Percentiles rank a stretch among this genome's conserved stretches.
Conservation (phyloP, 2,797 vertebrate genomes). For the Sebastes elongatus region DNA sequence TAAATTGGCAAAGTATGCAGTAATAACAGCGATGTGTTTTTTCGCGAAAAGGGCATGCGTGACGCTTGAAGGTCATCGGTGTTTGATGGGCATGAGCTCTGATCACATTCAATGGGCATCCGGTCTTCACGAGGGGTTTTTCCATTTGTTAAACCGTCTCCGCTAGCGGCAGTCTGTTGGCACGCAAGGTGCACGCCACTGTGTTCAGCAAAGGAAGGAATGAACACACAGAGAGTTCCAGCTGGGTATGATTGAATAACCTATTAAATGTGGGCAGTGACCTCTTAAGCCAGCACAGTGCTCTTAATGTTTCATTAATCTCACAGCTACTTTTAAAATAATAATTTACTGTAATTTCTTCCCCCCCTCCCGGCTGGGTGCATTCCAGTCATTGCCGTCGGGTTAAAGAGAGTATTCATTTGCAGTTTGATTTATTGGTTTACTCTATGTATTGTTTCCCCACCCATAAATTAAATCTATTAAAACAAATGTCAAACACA, state of each 20-base stretch:
- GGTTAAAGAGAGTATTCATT: constrained; percentile 70
- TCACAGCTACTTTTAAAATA: constrained; percentile 75
- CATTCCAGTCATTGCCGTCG: constrained; percentile 57
- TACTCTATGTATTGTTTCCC: constrained; percentile 64
- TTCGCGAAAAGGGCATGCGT: neutral
- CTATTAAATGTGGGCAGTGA: constrained; percentile 80
- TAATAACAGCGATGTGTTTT: neutral
- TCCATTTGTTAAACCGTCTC: constrained; percentile 32
- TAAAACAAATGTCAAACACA: constrained; percentile 81
- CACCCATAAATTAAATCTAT: constrained; percentile 73
- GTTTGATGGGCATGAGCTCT: constrained; percentile 8
- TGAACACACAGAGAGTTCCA: constrained; percentile 49
- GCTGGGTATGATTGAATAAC: constrained; percentile 79
- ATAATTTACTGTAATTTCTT: constrained; percentile 65
- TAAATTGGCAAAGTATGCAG: neutral
- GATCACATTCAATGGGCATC: constrained; percentile 28
- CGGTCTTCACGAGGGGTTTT: neutral
- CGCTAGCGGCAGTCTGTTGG: constrained; percentile 26
- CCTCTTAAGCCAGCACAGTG: constrained; percentile 72
- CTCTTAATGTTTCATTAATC: constrained; percentile 80
- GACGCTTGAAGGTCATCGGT: constrained; percentile 40
- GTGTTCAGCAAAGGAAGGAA: constrained; percentile 36
- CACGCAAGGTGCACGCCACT: constrained; percentile 42
- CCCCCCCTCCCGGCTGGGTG: constrained; percentile 20
- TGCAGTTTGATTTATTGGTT: constrained; percentile 75